Percentiles rank a stretch among this genome's conserved stretches.
Evolutionary conservation across 2,888 invertebrate species (phyloP).

Genomic region (Drosophila parthenogenetica): DNA sequence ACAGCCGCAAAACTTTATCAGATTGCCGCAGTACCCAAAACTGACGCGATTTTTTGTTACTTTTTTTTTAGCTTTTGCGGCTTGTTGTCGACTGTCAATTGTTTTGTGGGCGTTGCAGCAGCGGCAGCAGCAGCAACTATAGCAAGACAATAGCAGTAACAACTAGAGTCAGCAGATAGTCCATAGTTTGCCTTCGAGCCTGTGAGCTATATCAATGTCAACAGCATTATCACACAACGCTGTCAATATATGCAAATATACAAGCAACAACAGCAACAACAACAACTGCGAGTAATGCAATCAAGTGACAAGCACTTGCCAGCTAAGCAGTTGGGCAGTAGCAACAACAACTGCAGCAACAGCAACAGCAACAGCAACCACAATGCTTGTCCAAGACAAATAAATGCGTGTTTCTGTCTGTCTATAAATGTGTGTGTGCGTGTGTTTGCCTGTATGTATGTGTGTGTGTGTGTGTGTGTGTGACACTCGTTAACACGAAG

Average conservation of each 20-base stretch:
- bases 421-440: background rate
- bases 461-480: slow-evolving; percentile 68
- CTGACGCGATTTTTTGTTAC: slow-evolving; percentile 7
- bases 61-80: slow-evolving; percentile 58
- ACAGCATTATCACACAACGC: slow-evolving; percentile 80
- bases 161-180: slow-evolving; percentile 41
- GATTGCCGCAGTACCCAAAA: slow-evolving; percentile 65
- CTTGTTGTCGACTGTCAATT: slow-evolving; percentile 79
- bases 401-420: slow-evolving; percentile 67
- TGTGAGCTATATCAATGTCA: slow-evolving; percentile 78
- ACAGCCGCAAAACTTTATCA: slow-evolving; percentile 80
- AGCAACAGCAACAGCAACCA: slow-evolving; percentile 38
- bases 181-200: slow-evolving; percentile 54
- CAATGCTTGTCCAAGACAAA: slow-evolving; percentile 71
- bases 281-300: slow-evolving; percentile 48
- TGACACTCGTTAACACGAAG: slow-evolving; percentile 82
- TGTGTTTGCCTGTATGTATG: slow-evolving; percentile 41
- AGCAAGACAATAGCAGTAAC: slow-evolving; percentile 33
- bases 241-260: slow-evolving; percentile 82
- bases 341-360: slow-evolving; percentile 43
- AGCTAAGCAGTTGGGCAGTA: slow-evolving; percentile 51
- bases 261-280: slow-evolving; percentile 41
- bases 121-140: slow-evolving; percentile 40
- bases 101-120: slow-evolving; percentile 74
- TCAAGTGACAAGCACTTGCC: slow-evolving; percentile 65